These are phyloP conservation scores for Drosophila hawaiiensis DNA, from an alignment of 2,888 invertebrate genomes.

Conservation along the genomic window DNA sequence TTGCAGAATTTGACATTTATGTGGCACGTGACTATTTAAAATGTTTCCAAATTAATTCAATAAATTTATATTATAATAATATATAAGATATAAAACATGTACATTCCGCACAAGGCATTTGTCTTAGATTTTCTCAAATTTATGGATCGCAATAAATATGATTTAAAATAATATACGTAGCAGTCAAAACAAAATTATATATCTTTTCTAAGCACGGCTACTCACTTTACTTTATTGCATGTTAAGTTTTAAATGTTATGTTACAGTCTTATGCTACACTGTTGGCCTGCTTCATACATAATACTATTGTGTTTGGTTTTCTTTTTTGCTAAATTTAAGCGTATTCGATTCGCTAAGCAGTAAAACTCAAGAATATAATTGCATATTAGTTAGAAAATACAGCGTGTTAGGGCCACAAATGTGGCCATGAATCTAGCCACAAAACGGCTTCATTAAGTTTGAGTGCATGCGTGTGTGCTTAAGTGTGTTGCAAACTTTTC, in stretches of 20 bases:
- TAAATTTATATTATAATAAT: not conserved
- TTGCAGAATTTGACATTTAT: not conserved
- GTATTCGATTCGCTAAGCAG: not conserved
- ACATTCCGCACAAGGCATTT: not conserved
- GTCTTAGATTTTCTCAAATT: not conserved
- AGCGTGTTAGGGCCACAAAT: conserved; percentile 31
- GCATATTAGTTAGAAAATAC: not conserved
- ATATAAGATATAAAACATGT: too few relatives aligned
- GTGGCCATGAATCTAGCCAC: conserved; percentile 55
- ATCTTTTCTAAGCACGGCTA: not conserved
- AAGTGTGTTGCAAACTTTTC: conserved; percentile 36
- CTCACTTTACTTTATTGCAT: not conserved
- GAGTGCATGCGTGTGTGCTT: conserved; percentile 17
- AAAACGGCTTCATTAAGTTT: conserved; percentile 62
- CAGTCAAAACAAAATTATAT: not conserved
- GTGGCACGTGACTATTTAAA: not conserved
- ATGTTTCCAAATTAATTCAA: not conserved
- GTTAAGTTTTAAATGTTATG: not conserved
- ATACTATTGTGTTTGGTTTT: not conserved
- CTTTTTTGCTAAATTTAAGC: not conserved
- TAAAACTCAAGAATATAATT: conserved; percentile 7
- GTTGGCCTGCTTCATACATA: not conserved
- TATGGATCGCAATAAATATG: too few relatives aligned
- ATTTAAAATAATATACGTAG: not conserved
- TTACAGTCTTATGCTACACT: not conserved